Base-by-base conservation (phyloP, 1,140 invertebrate species). In the Lasioglossum albipes region DNA sequence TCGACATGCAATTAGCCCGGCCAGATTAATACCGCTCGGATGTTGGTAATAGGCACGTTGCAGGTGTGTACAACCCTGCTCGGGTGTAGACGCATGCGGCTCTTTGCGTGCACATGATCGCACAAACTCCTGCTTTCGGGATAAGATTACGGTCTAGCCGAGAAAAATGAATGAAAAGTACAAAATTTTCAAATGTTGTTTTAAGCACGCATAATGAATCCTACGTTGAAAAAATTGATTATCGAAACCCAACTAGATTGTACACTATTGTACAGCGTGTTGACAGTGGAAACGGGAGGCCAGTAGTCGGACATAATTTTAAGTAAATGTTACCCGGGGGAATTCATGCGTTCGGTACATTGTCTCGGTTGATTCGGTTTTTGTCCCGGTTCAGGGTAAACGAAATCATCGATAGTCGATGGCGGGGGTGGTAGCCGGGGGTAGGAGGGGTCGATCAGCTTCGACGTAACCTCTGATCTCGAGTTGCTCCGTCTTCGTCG, bases 361-460 rank as follows among this genome's bases (percentile, higher is more conserved):
- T 45, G 66, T 77, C 75, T 79, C 36, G 27, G 20, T 31, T 54
- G 52, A 75, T 68, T 62, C 72, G 54, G 54, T 75, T 80, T 80
- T 75, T 75, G 45, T 88, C 85, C 74, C 87, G 72, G 86, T 82
- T 88, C 87, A 72, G 75, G 82, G 80, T 81, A 88, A 92, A 91
- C 86, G 87, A 91, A 91, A 88, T 91, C 86, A 91, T 90, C 86
- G 82, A 90, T 89, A 89, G 90, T 89, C 86, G 86, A 54, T 54
- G 77, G 68, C 82, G 18, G 42, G 9, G 22, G 18, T 0, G 18
- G 57, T 2, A 36, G 10, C 12, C 45, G 45, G 45, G 12, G 45
- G 45, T 12, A 36, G 52, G 49, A n/a, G 81, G 83, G 79, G 87
- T 85, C 89, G 89, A 92, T 91, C 88, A 90, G 89, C 86, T 88